phyloP scores from a whole-genome alignment of 2,113 vertebrate genomes.

The Pogonocichla stellata region DNA sequence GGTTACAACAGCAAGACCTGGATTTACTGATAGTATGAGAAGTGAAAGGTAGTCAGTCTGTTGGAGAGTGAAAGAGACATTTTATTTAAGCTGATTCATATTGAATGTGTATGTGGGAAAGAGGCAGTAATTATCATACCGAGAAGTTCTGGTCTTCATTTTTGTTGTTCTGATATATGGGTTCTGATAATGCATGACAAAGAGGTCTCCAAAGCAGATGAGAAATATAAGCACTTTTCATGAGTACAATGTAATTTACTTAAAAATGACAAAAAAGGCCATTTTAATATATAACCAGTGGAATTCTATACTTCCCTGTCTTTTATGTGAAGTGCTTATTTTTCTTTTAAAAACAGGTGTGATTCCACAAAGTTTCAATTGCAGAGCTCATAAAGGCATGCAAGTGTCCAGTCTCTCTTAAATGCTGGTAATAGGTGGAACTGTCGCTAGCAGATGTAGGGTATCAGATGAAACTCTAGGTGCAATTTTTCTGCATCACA shows the following conservation, averaged over 20 bases:
- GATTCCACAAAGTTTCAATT: not conserved
- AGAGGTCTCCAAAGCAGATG: not conserved
- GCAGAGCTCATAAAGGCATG: not conserved
- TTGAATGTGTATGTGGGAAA: not conserved
- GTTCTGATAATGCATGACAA: not conserved
- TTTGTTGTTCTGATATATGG: not conserved
- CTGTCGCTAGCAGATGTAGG: not conserved
- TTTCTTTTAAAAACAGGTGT: not conserved
- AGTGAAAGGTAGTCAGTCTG: not conserved
- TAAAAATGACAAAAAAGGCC: not conserved
- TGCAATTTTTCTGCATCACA: not conserved
- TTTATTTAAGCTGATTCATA: not conserved
- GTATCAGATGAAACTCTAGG: not conserved
- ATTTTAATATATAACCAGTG: not conserved
- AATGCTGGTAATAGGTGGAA: not conserved
- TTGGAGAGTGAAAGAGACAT: not conserved
- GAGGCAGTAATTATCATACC: not conserved
- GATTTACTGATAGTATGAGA: not conserved
- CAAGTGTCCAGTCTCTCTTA: not conserved
- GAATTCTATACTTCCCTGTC: not conserved
- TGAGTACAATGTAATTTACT: not conserved
- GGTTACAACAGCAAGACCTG: not conserved
- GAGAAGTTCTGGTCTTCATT: not conserved
- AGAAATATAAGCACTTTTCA: not conserved
- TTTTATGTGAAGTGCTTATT: not conserved